These are phyloP conservation scores for Mellivora capensis DNA, from an alignment of 2,113 vertebrate genomes.

Conservation along the genomic window DNA sequence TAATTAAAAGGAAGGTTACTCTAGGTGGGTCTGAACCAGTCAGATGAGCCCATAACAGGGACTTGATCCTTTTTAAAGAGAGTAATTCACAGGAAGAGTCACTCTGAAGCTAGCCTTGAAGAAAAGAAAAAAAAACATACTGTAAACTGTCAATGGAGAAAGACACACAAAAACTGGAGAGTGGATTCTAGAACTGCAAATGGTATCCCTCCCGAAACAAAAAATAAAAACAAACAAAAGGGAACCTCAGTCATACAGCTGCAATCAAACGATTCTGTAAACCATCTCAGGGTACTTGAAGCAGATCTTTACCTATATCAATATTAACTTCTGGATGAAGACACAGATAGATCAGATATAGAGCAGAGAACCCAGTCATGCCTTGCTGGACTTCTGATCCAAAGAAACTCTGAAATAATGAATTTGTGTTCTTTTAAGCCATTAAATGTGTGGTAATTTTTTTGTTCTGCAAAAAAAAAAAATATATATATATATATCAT, in stretches of 20 bases:
- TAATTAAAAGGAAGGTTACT: neutral
- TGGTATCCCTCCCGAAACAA: neutral
- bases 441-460: neutral
- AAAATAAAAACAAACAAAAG: neutral
- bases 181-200: neutral
- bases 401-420: neutral
- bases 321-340: neutral
- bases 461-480: neutral
- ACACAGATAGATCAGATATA: neutral
- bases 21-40: no score
- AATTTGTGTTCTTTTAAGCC: neutral
- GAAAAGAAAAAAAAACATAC: neutral
- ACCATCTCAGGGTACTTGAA: no score
- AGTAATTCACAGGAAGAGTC: neutral
- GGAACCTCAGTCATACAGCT: neutral
- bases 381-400: neutral
- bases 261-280: neutral
- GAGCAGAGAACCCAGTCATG: neutral
- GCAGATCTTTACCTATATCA: neutral
- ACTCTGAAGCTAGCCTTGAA: rapidly evolving
- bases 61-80: neutral
- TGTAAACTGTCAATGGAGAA: neutral
- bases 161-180: neutral
- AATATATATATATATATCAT: no score
- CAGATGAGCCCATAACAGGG: neutral